Conservation (phyloP, 2,888 invertebrate species). For the Stenurella melanura region DNA sequence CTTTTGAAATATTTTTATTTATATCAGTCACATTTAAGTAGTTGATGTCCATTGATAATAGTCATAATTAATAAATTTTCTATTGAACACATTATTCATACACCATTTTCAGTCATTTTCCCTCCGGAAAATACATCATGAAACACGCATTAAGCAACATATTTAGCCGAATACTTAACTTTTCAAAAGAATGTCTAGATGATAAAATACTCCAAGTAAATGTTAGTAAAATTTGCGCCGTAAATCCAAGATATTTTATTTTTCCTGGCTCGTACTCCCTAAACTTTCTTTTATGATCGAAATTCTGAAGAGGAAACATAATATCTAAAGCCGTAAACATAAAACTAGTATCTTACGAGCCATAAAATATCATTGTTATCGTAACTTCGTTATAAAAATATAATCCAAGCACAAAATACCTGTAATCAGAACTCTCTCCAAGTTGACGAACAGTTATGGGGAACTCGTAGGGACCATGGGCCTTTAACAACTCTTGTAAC, state of each 20-base stretch:
- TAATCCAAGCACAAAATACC: conserved; percentile 74
- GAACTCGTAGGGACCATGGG: conserved; percentile 88
- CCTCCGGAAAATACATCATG: too few species aligned
- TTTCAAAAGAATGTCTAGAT: neutral
- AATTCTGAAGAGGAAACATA: conserved; percentile 24
- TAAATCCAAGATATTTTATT: conserved; percentile 28
- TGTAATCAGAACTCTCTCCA: conserved; percentile 89
- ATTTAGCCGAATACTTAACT: neutral
- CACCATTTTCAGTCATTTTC: too few species aligned
- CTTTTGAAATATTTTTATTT: too few species aligned
- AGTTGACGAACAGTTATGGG: conserved; percentile 90
- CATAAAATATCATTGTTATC: conserved; percentile 33
- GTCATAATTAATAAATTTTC: too few species aligned
- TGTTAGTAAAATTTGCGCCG: neutral
- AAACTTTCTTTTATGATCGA: conserved; percentile 15
- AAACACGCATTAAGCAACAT: too few species aligned
- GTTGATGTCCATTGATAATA: too few species aligned
- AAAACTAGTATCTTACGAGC: conserved; percentile 24
- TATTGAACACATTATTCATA: too few species aligned
- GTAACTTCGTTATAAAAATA: neutral
- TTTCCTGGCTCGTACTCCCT: conserved; percentile 7
- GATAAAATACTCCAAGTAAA: neutral
- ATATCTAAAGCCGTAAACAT: conserved; percentile 8
- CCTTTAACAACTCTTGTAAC: conserved; percentile 90
- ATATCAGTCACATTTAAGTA: too few species aligned